Conservation (phyloP, 2,888 invertebrate species). For the Aspidapion aeneum region DNA sequence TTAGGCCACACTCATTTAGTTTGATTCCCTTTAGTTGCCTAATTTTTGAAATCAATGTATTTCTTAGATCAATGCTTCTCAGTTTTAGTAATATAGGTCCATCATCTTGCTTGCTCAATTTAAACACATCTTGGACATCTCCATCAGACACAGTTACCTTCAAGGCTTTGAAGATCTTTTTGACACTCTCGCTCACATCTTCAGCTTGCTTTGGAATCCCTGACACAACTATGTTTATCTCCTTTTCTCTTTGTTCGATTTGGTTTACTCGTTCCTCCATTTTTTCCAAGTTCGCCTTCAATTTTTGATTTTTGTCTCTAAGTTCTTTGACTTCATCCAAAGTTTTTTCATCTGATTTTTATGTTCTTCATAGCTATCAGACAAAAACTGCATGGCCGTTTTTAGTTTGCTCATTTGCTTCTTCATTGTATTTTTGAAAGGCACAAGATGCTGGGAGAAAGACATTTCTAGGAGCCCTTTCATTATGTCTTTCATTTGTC, state of each 20-base stretch:
- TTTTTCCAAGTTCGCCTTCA: too few species aligned
- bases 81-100: neutral
- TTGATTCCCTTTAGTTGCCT: neutral
- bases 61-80: neutral
- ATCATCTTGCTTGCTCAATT: neutral
- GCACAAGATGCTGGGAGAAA: too few species aligned
- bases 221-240: slow-evolving; percentile 1
- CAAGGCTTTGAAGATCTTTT: slow-evolving; percentile 2
- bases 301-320: too few species aligned
- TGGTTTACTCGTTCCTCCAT: slow-evolving; percentile 4
- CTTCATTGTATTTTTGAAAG: too few species aligned
- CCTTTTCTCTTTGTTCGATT: slow-evolving; percentile 3
- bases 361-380: too few species aligned
- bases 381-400: too few species aligned
- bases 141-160: slow-evolving; percentile 2
- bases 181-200: slow-evolving; percentile 1
- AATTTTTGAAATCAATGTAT: neutral
- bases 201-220: slow-evolving; percentile 4
- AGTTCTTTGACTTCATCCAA: too few species aligned
- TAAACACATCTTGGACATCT: neutral
- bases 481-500: too few species aligned
- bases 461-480: too few species aligned
- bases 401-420: too few species aligned
- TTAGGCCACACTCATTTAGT: neutral
- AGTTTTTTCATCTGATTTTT: too few species aligned